Conservation (phyloP, 2,113 vertebrate genomes). For the Damaliscus lunatus region DNA sequence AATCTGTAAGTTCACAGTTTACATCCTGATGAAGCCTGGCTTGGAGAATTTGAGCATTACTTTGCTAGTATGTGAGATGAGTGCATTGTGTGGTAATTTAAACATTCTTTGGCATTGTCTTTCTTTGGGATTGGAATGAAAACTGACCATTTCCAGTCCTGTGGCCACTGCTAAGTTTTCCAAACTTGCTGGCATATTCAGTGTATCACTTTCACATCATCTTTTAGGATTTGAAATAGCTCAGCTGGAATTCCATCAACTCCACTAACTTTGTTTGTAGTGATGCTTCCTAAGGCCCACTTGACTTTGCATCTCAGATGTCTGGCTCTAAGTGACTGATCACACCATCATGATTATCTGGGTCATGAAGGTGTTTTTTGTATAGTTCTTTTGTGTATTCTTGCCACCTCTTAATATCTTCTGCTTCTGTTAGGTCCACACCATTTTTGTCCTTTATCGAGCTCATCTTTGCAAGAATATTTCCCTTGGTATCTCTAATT, state of each 20-base stretch:
- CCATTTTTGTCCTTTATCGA: background rate
- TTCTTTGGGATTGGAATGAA: background rate
- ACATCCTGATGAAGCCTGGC: background rate
- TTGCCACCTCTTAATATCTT: background rate
- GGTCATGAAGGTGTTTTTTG: background rate
- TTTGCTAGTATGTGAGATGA: background rate
- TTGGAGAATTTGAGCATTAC: background rate
- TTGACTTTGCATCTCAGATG: background rate
- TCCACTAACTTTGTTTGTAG: background rate
- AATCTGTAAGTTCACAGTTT: background rate
- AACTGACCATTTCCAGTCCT: background rate
- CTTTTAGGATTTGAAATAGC: background rate
- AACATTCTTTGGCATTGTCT: background rate
- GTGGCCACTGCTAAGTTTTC: background rate
- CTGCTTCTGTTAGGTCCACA: background rate
- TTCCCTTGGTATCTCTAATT: background rate
- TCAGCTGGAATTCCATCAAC: background rate
- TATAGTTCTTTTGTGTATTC: background rate
- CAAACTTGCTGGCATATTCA: accelerated
- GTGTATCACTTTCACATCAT: background rate
- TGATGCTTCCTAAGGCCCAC: background rate
- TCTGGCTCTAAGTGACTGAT: background rate
- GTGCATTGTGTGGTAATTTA: background rate
- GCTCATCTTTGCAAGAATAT: background rate
- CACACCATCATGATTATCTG: background rate